Evolutionary conservation across 37 sponge, comb jelly and placozoan genomes (phyloP).

Genomic region (Halisarca cf. caerulea): DNA sequence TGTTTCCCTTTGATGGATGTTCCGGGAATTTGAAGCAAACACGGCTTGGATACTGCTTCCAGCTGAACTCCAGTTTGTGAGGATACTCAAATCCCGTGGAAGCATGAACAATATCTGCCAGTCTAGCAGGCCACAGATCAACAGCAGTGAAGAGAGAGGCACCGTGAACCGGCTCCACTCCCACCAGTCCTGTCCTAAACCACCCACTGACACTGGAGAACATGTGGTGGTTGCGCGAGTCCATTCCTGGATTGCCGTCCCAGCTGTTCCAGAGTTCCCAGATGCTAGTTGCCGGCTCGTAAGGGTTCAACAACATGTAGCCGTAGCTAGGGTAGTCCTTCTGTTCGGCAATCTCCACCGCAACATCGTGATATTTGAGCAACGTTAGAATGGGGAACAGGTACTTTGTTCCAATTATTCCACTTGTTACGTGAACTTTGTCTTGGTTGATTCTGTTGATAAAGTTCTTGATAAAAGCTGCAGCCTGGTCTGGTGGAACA

Average conservation of each 20-base stretch:
- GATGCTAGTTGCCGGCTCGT: slow-evolving; percentile 65
- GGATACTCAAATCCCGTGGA: slow-evolving; percentile 38
- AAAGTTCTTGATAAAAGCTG: slow-evolving; percentile 27
- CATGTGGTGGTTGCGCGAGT: slow-evolving; percentile 85
- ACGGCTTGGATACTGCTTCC: slow-evolving; percentile 45
- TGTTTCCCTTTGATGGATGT: background rate
- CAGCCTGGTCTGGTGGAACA: slow-evolving; percentile 20
- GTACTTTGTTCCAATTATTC: slow-evolving; percentile 55
- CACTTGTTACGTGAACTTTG: slow-evolving; percentile 49
- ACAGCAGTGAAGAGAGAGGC: slow-evolving; percentile 33
- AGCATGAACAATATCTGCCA: slow-evolving; percentile 38
- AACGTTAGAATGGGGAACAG: slow-evolving; percentile 46
- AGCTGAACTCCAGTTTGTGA: slow-evolving; percentile 33
- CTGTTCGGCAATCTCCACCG: slow-evolving; percentile 53
- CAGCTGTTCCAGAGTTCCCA: slow-evolving; percentile 77
- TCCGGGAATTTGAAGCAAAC: slow-evolving; percentile 57
- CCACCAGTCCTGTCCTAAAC: slow-evolving; percentile 54
- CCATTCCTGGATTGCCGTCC: slow-evolving; percentile 52
- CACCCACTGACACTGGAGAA: slow-evolving; percentile 73
- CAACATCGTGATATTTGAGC: slow-evolving; percentile 32
- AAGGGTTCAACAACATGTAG: slow-evolving; percentile 59
- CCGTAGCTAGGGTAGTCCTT: slow-evolving; percentile 77
- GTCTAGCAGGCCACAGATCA: slow-evolving; percentile 48
- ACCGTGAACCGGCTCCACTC: slow-evolving; percentile 14
- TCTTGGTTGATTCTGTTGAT: slow-evolving; percentile 27